Evolutionary conservation across 2,888 invertebrate genomes (phyloP).

Genomic region (Erebia palarica): DNA sequence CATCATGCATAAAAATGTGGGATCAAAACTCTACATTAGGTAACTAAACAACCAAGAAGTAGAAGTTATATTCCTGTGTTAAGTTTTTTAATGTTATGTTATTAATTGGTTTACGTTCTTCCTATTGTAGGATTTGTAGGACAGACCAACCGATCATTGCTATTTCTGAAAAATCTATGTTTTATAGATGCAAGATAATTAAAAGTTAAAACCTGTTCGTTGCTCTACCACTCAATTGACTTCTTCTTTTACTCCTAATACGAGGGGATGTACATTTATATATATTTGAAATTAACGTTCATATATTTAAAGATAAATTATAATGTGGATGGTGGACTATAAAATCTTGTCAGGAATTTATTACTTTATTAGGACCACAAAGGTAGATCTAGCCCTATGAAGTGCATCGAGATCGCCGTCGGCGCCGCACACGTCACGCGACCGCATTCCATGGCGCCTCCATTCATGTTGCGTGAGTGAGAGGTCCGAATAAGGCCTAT

Average conservation of each 20-base stretch:
- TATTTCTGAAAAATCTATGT: background rate
- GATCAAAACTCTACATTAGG: no score
- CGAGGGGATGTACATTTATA: no score
- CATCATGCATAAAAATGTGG: no score
- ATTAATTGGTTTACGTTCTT: no score
- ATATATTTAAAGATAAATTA: background rate
- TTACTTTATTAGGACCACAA: constrained; percentile 41
- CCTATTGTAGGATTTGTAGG: background rate
- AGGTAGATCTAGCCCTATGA: constrained; percentile 66
- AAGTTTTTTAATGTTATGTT: no score
- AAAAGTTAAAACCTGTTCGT: no score
- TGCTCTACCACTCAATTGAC: no score
- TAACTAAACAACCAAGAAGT: no score
- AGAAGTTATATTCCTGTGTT: no score
- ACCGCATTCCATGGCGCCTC: constrained; percentile 83
- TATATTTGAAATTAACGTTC: background rate
- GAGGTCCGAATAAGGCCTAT: constrained; percentile 61
- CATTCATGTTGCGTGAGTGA: constrained; percentile 76
- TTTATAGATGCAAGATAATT: no score
- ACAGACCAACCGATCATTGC: background rate
- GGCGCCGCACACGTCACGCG: constrained; percentile 84
- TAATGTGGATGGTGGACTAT: constrained; percentile 16
- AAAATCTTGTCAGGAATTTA: constrained; percentile 27
- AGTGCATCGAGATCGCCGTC: constrained; percentile 81
- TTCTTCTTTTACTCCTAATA: no score